phyloP scores from a whole-genome alignment of 2,888 invertebrate species.

The Parnassius orleans region DNA sequence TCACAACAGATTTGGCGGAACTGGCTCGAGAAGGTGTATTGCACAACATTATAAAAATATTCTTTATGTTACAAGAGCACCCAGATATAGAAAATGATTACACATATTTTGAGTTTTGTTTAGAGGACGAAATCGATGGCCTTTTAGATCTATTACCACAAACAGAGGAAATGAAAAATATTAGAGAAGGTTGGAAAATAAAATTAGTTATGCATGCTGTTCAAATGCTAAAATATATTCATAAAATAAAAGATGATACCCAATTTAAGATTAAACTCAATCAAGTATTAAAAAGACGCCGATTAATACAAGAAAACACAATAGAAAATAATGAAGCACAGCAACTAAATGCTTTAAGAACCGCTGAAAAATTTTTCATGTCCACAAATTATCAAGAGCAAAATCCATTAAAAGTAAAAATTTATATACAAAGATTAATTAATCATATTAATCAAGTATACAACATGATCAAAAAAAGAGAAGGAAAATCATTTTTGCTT shows the following conservation, averaged over 20 bases:
- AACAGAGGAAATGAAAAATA: constrained; percentile 12
- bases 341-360: constrained; percentile 14
- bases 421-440: constrained; percentile 20
- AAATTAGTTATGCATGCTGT: constrained; percentile 19
- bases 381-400: constrained; percentile 18
- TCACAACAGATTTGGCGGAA: constrained; percentile 16
- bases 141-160: constrained; percentile 42
- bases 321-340: constrained; percentile 20
- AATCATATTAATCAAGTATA: constrained; percentile 14
- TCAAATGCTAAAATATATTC: constrained; percentile 16
- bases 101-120: constrained; percentile 17
- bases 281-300: constrained; percentile 11
- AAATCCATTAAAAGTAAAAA: constrained; percentile 14
- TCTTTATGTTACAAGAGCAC: constrained; percentile 17
- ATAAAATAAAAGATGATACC: constrained; percentile 8
- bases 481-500: constrained; percentile 8
- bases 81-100: constrained; percentile 14
- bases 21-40: constrained; percentile 21
- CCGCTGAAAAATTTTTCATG: constrained; percentile 9
- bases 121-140: constrained; percentile 41
- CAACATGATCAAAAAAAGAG: constrained; percentile 7
- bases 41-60: constrained; percentile 20
- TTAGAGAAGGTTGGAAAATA: constrained; percentile 19
- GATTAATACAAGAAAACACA: constrained; percentile 21
- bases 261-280: constrained; percentile 12